Base-by-base conservation (phyloP, 2,797 vertebrate genomes). In the Labeo calbasu region DNA sequence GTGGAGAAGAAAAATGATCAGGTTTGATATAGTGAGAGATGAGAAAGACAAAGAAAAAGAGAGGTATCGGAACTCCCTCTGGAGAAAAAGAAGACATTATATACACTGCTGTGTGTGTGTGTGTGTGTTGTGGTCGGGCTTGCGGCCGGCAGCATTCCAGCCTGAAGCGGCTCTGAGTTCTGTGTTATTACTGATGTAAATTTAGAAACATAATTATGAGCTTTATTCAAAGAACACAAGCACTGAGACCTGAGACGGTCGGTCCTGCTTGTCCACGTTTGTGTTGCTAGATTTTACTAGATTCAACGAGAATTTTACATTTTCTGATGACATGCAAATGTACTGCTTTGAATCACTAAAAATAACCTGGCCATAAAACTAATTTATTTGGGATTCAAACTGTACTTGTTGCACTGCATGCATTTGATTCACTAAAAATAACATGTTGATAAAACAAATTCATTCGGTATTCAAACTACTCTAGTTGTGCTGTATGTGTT, bases 151-250 rank as follows among this genome's bases (percentile, higher is more conserved):
- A 48, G 65, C 50, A 77, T 83, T 77, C 73, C 73, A 83, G 79
- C 21, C 65, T 36, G 14, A 69, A 80, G 50, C 72, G 69, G 50
- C 46, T 83, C 21, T 11, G 32, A 32, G 82, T 77, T 81, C 84
- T 79, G 68, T 88, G 71, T 88, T 84, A 88, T 88, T 88, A 86
- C 85, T 80, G 70, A 77, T 85, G 36, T 86, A 88, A 85, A 88
- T 85, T 77, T 84, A 79, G 87, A 79, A 88, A 80, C 83, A 75
- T 86, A 88, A 88, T 88, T 86, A 86, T 83, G 83, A 85, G 70
- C 55, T 82, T 68, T 66, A 36, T 85, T 85, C 80, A 86, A 66
- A 21, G 43, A 82, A 72, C 83, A 28, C 28, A 71, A 40, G 83
- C 17, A 53, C 61, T 48, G 48, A 83, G 76, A 70, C 76, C 82